Evolutionary conservation across 2,113 vertebrate genomes (phyloP), one percentile per base, ranked within the genome.

Genomic region (Coregonus clupeaformis): DNA sequence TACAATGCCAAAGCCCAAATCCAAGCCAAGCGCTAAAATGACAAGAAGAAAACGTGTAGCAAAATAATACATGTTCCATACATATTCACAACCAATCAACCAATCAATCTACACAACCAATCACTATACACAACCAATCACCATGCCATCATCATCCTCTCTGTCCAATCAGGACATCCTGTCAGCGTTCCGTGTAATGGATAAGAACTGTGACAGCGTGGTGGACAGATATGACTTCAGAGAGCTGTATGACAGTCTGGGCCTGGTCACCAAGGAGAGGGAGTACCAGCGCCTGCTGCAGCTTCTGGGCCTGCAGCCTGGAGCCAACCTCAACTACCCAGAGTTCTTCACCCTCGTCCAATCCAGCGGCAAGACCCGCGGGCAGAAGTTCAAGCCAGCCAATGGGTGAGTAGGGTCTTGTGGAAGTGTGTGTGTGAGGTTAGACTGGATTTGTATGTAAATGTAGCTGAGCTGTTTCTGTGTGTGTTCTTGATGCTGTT

Each of bases 111-210:
- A 27, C 27, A 27, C 30, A 30, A 30, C 30, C 30, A 30, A 7
- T 42, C 36, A 52, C 5, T 45, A 68, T 57, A 62, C 30, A 77
- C 30, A 68, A 60, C 59, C 5, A 60, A 22, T 67, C n/a, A 63
- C 36, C 36, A 11, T 42, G 36, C 9, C 2, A 42, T 67, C 14
- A 20, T 3, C 9, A 5, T 45, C 47, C 42, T n/a, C 29, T 75
- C 25, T 29, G 2, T 20, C 45, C n/a, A 24, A 77, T 29, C 22
- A 94, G 95, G 87, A 92, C 76, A 74, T 84, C 30, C 92, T 89
- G 79, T 75, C 91, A 18, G 92, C 90, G 55, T 94, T 94, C 88
- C 87, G 73, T 66, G 80, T 90, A 80, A 85, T 83, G 72, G 92
- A 94, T 86, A 83, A 71, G 1, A 88, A 93, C 72, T 77, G 71